A percentile compares a stretch with the other conserved stretches of the same genome.
phyloP scores from a whole-genome alignment of 2,113 vertebrate species.

The Gobio gobio region DNA sequence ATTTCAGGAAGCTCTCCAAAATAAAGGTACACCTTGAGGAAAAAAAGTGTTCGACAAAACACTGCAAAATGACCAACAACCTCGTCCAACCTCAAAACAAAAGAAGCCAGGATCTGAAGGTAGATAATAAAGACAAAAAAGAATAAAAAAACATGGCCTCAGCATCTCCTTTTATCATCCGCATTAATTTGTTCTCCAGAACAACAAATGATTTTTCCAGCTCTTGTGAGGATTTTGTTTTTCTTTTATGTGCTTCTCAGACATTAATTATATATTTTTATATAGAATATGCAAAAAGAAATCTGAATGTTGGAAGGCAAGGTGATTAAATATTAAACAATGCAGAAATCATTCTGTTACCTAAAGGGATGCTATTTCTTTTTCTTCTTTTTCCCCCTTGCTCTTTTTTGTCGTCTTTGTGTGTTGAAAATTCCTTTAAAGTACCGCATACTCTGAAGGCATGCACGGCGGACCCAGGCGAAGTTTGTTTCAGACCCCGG shows the following conservation, averaged over 20 bases:
- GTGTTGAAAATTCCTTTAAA: constrained; percentile 73
- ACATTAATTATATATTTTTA: constrained; percentile 83
- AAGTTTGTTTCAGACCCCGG: constrained; percentile 64
- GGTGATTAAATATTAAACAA: constrained; percentile 85
- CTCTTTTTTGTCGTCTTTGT: constrained; percentile 58
- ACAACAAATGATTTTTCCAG: constrained; percentile 77
- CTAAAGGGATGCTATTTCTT: constrained; percentile 79
- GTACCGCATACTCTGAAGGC: constrained; percentile 70
- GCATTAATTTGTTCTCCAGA: constrained; percentile 76
- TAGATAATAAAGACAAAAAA: constrained; percentile 52
- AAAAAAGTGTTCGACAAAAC: constrained; percentile 59
- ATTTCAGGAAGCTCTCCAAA: constrained; percentile 13
- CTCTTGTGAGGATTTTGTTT: constrained; percentile 71
- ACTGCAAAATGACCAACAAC: constrained; percentile 69
- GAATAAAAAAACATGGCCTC: constrained; percentile 64
- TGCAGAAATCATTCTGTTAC: constrained; percentile 81
- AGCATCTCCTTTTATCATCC: constrained; percentile 71
- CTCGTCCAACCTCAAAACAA: constrained; percentile 63
- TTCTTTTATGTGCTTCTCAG: constrained; percentile 78
- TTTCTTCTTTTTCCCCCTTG: constrained; percentile 66
- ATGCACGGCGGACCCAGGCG: constrained; percentile 63
- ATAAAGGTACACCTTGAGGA: constrained; percentile 59
- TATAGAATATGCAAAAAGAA: constrained; percentile 80
- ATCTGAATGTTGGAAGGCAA: constrained; percentile 75
- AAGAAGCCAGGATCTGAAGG: constrained; percentile 66